Conservation (phyloP, 2,797 vertebrate species). For the Falco peregrinus region DNA sequence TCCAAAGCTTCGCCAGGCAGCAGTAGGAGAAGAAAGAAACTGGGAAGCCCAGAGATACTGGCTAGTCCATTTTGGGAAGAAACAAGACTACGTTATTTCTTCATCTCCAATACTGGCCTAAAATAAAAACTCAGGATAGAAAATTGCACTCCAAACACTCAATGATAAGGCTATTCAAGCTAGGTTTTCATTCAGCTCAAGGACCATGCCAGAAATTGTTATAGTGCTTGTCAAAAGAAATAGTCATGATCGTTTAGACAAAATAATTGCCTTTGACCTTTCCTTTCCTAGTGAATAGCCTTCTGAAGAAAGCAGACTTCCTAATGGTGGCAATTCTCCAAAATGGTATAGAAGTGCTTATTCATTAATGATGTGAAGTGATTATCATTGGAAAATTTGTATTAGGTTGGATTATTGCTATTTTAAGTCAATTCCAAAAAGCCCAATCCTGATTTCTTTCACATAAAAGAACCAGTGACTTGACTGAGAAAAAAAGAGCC, state of each 20-base stretch:
- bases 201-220: not conserved
- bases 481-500: not conserved
- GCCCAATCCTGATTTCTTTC: not conserved
- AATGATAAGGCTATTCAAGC: not conserved
- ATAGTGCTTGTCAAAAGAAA: slow-evolving; percentile 21
- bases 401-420: not conserved
- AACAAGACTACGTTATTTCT: not conserved
- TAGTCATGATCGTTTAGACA: slow-evolving; percentile 1
- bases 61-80: not conserved
- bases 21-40: not conserved
- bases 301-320: slow-evolving; percentile 23
- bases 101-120: not conserved
- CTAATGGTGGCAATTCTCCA: slow-evolving; percentile 34
- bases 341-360: slow-evolving; percentile 1
- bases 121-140: not conserved
- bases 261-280: slow-evolving; percentile 49
- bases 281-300: slow-evolving; percentile 6
- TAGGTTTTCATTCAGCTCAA: not conserved
- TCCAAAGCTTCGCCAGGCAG: not conserved
- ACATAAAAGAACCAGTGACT: not conserved
- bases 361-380: not conserved
- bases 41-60: not conserved
- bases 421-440: not conserved
- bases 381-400: not conserved
- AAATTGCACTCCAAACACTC: not conserved